These are phyloP conservation scores for Parotocinclus haroldoi DNA, from an alignment of 2,797 vertebrate species.

Conservation along the genomic window DNA sequence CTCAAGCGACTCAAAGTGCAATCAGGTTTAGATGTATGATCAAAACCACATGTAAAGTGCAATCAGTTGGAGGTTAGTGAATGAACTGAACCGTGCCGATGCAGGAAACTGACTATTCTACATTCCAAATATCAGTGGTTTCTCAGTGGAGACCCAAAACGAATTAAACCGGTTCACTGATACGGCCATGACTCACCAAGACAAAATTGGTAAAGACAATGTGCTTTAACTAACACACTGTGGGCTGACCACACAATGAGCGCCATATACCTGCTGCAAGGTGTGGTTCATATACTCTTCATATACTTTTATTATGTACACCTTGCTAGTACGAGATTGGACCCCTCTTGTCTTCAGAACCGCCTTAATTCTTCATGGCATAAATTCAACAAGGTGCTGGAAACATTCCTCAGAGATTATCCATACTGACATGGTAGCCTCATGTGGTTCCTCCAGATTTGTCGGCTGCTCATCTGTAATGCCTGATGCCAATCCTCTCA, in stretches of 20 bases:
- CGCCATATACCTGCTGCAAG: conserved; percentile 24
- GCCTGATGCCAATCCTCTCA: no score
- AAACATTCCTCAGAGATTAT: no score
- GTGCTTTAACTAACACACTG: conserved; percentile 18
- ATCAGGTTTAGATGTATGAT: conserved; percentile 7
- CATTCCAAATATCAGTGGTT: conserved; percentile 5
- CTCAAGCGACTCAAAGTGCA: not conserved
- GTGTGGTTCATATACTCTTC: conserved; percentile 9
- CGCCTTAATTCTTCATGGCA: no score
- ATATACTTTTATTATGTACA: no score
- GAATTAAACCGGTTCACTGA: conserved; percentile 32
- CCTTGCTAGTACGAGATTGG: no score
- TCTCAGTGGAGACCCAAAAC: conserved; percentile 13
- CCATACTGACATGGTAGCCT: no score
- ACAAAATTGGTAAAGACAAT: conserved; percentile 1
- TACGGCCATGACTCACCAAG: conserved; percentile 36
- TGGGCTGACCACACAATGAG: conserved; percentile 10
- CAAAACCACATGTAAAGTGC: conserved; percentile 7
- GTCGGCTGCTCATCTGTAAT: no score
- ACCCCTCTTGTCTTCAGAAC: no score
- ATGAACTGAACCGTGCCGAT: not conserved
- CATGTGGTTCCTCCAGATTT: no score
- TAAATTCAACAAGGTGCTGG: no score
- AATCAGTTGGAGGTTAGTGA: conserved; percentile 15
- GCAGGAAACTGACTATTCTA: conserved; percentile 2